These are phyloP conservation scores for Gallinago jamesoni DNA, from an alignment of 2,113 vertebrate genomes.

Conservation along the genomic window DNA sequence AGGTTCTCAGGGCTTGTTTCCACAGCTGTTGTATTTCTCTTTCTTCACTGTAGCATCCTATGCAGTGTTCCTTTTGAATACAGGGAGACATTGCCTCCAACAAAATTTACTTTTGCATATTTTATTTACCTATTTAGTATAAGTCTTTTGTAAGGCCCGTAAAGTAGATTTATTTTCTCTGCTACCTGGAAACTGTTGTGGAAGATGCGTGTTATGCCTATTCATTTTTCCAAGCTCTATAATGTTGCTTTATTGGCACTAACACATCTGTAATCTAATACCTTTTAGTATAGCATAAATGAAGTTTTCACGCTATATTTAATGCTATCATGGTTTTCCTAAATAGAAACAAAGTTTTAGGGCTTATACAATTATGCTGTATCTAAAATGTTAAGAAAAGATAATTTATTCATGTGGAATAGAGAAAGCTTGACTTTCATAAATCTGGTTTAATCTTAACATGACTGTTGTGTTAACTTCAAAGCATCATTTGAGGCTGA, in stretches of 20 bases:
- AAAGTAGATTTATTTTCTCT: neutral
- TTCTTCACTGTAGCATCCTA: neutral
- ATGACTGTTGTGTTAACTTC: neutral
- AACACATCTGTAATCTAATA: neutral
- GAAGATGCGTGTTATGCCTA: neutral
- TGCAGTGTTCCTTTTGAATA: neutral
- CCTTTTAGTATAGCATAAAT: constrained; percentile 12
- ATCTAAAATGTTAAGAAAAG: neutral
- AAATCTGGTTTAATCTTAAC: neutral
- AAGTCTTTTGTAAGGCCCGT: neutral
- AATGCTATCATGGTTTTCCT: neutral
- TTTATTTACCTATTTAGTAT: constrained; percentile 3
- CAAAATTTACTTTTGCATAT: neutral
- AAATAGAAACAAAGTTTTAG: neutral
- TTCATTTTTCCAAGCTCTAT: neutral
- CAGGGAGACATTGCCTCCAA: neutral
- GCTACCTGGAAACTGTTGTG: neutral
- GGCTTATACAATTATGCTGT: neutral
- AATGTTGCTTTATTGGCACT: neutral
- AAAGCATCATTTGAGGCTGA: neutral
- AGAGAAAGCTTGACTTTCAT: neutral
- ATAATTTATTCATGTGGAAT: neutral
- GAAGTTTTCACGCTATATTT: neutral
- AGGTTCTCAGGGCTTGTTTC: neutral
- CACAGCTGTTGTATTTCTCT: neutral